These are phyloP conservation scores for Elgaria multicarinata DNA, from an alignment of 2,113 vertebrate genomes.

Conservation along the genomic window DNA sequence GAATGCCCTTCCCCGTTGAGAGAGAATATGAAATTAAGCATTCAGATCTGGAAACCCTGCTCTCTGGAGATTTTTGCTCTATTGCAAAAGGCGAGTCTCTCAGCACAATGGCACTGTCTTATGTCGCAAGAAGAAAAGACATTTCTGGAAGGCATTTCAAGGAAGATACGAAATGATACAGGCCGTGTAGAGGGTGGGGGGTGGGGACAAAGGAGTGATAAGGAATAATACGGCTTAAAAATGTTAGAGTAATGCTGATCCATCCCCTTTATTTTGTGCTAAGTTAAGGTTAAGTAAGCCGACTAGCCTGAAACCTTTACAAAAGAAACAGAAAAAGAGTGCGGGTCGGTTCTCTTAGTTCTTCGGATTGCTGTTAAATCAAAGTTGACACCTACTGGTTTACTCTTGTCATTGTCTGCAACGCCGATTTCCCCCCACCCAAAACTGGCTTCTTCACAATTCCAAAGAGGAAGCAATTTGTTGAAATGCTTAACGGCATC, in stretches of 20 bases:
- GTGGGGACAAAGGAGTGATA: constrained; percentile 49
- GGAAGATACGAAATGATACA: constrained; percentile 56
- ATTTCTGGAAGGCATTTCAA: constrained; percentile 72
- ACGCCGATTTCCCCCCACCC: background rate
- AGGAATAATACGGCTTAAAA: constrained; percentile 43
- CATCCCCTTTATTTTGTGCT: constrained; percentile 44
- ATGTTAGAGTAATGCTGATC: constrained; percentile 21
- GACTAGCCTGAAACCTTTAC: constrained; percentile 22
- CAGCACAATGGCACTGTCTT: constrained; percentile 60
- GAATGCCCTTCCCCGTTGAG: constrained; percentile 67
- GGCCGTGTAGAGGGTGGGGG: constrained; percentile 32
- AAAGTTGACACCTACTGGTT: constrained; percentile 41
- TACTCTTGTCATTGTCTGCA: constrained; percentile 30
- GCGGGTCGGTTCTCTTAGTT: background rate
- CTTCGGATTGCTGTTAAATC: constrained; percentile 37
- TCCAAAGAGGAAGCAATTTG: constrained; percentile 6
- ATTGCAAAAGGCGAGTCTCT: constrained; percentile 72
- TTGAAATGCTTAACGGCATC: constrained; percentile 10
- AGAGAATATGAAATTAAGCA: constrained; percentile 72
- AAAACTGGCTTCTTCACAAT: constrained; percentile 4
- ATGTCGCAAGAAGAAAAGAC: constrained; percentile 57
- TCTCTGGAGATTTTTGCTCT: constrained; percentile 62
- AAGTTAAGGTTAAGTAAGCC: constrained; percentile 44
- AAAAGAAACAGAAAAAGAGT: background rate
- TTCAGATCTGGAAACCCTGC: constrained; percentile 70